phyloP scores from a whole-genome alignment of 2,797 vertebrate genomes.

The Pantherophis alleghaniensis region DNA sequence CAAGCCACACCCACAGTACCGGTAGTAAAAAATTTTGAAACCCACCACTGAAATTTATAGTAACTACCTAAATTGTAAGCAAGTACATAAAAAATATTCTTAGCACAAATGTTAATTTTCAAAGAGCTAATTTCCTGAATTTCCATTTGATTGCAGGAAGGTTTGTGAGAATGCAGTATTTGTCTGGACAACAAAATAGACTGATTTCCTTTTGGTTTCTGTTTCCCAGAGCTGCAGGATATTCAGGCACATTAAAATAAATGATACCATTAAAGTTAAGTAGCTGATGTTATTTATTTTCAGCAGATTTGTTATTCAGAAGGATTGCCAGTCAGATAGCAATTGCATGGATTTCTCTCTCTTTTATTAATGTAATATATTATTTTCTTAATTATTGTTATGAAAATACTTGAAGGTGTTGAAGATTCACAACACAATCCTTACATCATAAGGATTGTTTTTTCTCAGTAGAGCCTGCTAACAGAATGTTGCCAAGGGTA shows the following conservation, averaged over 20 bases:
- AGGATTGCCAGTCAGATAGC: background rate
- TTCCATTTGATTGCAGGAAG: background rate
- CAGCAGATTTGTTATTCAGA: background rate
- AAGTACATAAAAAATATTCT: background rate
- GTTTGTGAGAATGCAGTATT: background rate
- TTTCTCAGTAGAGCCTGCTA: background rate
- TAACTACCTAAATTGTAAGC: conserved; percentile 12
- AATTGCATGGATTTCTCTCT: background rate
- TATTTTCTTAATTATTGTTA: background rate
- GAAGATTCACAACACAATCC: background rate
- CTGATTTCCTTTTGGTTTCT: background rate
- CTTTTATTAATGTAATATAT: background rate
- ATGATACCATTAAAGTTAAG: background rate
- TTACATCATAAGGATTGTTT: background rate
- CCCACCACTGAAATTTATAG: conserved; percentile 11
- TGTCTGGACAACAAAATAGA: background rate
- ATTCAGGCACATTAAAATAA: background rate
- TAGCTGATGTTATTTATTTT: background rate
- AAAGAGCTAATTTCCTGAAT: background rate
- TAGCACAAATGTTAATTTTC: background rate
- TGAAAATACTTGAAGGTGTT: conserved; percentile 5
- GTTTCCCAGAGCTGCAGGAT: background rate
- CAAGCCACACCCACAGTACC: too few relatives aligned
- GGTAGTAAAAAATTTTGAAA: too few relatives aligned
- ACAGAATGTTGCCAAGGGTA: background rate